phyloP scores from a whole-genome alignment of 2,888 invertebrate genomes.

The Camponotus fellah region DNA sequence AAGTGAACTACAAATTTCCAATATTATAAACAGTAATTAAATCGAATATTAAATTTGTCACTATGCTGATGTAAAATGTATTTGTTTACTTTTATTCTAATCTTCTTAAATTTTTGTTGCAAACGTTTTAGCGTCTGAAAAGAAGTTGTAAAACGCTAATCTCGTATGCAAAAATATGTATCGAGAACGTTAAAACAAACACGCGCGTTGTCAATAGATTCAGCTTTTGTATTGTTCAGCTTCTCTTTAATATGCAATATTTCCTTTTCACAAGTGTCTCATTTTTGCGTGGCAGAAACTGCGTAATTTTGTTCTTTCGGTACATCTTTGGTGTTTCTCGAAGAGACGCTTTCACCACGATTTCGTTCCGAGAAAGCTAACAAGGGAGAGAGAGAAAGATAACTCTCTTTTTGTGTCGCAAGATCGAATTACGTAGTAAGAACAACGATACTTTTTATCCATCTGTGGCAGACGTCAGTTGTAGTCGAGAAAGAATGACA shows the following conservation, averaged over 20 bases:
- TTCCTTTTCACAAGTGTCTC: background rate
- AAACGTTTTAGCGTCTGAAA: no score
- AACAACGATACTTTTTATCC: background rate
- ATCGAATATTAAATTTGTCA: background rate
- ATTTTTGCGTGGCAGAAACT: background rate
- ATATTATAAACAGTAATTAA: no score
- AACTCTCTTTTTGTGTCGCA: slow-evolving; percentile 29
- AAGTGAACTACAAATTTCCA: no score
- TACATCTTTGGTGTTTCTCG: slow-evolving; percentile 26
- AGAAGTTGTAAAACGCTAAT: background rate
- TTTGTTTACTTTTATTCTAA: no score
- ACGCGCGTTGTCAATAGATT: background rate
- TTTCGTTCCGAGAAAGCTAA: slow-evolving; percentile 60
- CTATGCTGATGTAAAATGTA: background rate
- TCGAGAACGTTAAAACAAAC: slow-evolving; percentile 4
- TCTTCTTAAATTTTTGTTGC: background rate
- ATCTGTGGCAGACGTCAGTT: background rate
- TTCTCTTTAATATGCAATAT: background rate
- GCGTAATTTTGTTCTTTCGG: slow-evolving; percentile 23
- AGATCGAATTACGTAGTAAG: slow-evolving; percentile 32
- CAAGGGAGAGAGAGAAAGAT: background rate
- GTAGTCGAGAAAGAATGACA: background rate
- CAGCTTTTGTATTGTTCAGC: background rate
- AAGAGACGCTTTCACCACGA: slow-evolving; percentile 70
- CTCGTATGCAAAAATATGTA: background rate